A percentile compares a stretch with the other conserved stretches of the same genome.
Evolutionary conservation across 2,888 invertebrate genomes (phyloP).

Genomic region (Slavum lentiscoides): DNA sequence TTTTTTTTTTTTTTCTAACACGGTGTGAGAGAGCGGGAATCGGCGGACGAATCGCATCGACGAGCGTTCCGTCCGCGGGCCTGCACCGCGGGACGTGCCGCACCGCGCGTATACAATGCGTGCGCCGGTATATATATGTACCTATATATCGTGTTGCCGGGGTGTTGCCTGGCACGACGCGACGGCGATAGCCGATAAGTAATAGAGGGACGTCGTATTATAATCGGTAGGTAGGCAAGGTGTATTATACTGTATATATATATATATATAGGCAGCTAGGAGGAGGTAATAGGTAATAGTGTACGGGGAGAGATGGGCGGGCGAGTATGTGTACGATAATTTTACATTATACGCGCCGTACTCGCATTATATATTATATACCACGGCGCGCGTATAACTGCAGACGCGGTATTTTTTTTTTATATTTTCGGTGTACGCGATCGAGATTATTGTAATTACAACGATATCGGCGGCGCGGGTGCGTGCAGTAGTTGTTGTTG

Average conservation of each 20-base stretch:
- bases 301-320: background rate
- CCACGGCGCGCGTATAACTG: background rate
- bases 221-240: constrained; percentile 19
- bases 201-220: constrained; percentile 43
- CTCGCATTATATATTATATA: background rate
- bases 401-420: constrained; percentile 19
- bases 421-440: constrained; percentile 23
- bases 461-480: constrained; percentile 26
- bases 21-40: too few relatives aligned
- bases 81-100: too few relatives aligned
- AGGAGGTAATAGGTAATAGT: too few relatives aligned
- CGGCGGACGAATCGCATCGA: too few relatives aligned
- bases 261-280: too few relatives aligned
- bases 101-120: too few relatives aligned
- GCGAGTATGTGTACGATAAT: constrained; percentile 15
- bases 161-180: constrained; percentile 47
- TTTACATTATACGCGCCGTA: background rate
- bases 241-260: too few relatives aligned
- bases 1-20: too few relatives aligned
- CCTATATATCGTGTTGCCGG: constrained; percentile 13
- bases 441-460: constrained; percentile 50
- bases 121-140: background rate
- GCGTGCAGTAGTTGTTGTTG: constrained; percentile 24
- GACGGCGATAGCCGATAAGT: constrained; percentile 51
- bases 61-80: too few relatives aligned